Conservation (phyloP, 2,888 invertebrate species). For the Tuta absoluta region DNA sequence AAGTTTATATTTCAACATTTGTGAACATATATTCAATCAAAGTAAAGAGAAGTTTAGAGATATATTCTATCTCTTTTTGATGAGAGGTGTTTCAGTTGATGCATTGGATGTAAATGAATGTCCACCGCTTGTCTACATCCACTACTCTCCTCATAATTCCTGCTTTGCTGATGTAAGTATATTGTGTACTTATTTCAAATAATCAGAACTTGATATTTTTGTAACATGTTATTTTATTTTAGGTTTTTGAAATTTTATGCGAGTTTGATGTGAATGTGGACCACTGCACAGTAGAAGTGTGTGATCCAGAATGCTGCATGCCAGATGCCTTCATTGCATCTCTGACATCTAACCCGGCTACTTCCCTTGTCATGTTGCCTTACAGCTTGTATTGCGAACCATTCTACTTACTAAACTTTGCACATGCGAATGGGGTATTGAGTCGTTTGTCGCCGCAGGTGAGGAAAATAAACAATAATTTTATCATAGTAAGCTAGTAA, state of each 20-base stretch:
- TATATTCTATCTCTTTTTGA: constrained; percentile 65
- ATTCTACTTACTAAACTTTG: constrained; percentile 53
- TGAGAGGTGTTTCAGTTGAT: constrained; percentile 67
- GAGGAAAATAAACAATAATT: neutral
- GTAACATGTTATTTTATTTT: constrained; percentile 34
- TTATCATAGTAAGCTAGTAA: no score
- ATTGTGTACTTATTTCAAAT: constrained; percentile 12
- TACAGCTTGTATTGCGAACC: constrained; percentile 70
- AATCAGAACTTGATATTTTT: no score
- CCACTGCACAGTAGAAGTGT: constrained; percentile 52
- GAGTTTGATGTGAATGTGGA: constrained; percentile 72
- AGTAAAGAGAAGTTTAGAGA: constrained; percentile 62
- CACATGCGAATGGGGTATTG: constrained; percentile 48
- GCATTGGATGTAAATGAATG: constrained; percentile 63
- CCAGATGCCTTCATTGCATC: constrained; percentile 72
- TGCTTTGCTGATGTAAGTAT: constrained; percentile 69
- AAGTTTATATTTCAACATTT: constrained; percentile 67
- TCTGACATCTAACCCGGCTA: constrained; percentile 55
- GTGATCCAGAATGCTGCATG: constrained; percentile 43
- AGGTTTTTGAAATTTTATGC: constrained; percentile 68
- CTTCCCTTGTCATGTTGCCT: constrained; percentile 58
- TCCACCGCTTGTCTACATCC: constrained; percentile 71
- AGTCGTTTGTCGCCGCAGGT: constrained; percentile 49
- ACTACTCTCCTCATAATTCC: constrained; percentile 56
- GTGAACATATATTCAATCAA: constrained; percentile 67